These are phyloP conservation scores for Caenorhabditis plicata DNA, from an alignment of 2,888 invertebrate genomes.

Conservation along the genomic window DNA sequence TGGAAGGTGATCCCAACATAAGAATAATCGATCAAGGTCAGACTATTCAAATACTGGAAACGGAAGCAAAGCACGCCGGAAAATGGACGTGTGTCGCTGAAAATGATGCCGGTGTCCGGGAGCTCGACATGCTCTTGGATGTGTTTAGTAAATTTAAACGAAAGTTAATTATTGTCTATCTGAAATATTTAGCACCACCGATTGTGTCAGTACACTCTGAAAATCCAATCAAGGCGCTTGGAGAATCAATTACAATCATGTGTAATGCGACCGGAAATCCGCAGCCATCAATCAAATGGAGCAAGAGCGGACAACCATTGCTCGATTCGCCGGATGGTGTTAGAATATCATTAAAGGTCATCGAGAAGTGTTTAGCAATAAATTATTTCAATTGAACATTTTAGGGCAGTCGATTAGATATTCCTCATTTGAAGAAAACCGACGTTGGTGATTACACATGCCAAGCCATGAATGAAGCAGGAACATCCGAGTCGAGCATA, in stretches of 20 bases:
- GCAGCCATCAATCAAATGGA: conserved; percentile 65
- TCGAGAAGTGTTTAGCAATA: no score
- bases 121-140: conserved; percentile 55
- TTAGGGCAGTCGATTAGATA: conserved; percentile 61
- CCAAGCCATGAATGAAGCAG: conserved; percentile 71
- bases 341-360: conserved; percentile 49
- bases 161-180: no score
- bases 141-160: conserved; percentile 50
- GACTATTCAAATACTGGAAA: conserved; percentile 24
- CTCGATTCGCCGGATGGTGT: conserved; percentile 62
- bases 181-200: conserved; percentile 52
- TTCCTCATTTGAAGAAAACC: conserved; percentile 51
- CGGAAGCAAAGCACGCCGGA: conserved; percentile 63
- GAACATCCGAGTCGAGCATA: conserved; percentile 70
- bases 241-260: conserved; percentile 65
- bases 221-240: conserved; percentile 60
- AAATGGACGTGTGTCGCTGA: conserved; percentile 68
- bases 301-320: conserved; percentile 70
- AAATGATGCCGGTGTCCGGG: conserved; percentile 67
- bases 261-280: conserved; percentile 68
- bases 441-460: conserved; percentile 73
- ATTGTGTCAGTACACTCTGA: conserved; percentile 49
- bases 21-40: conserved; percentile 56
- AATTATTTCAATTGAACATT: no score
- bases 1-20: conserved; percentile 26